Conservation (phyloP, 2,113 vertebrate genomes). For the Tautogolabrus adspersus region DNA sequence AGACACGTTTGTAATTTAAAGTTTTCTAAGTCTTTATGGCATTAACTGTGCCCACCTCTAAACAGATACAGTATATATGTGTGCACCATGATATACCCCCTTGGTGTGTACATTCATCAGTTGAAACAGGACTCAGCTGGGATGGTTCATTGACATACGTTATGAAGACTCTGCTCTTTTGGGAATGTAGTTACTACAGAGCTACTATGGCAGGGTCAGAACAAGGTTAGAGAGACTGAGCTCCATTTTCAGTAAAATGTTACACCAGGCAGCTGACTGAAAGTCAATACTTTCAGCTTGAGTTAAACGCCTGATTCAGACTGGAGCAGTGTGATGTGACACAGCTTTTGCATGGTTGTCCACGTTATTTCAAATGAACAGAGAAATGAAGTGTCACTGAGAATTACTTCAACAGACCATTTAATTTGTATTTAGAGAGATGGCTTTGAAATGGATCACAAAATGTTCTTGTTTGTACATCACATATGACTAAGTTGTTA, state of each 20-base stretch:
- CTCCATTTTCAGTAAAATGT: background rate
- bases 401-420: background rate
- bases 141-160: background rate
- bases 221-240: background rate
- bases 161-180: background rate
- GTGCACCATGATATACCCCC: background rate
- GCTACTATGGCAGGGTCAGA: background rate
- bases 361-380: background rate
- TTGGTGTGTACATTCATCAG: background rate
- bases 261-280: background rate
- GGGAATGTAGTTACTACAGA: background rate
- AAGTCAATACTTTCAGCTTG: background rate
- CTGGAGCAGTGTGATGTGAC: background rate
- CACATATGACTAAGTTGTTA: too few relatives aligned
- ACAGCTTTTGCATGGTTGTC: background rate
- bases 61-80: too few relatives aligned
- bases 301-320: background rate
- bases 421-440: background rate
- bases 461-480: too few relatives aligned
- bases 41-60: too few relatives aligned
- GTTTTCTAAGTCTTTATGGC: too few relatives aligned
- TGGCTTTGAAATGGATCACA: too few relatives aligned
- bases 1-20: too few relatives aligned
- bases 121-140: constrained; percentile 6
- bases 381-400: background rate